Evolutionary conservation across 2,113 vertebrate species (phyloP), one percentile per base, ranked within the genome.

Genomic region (Equus przewalskii): DNA sequence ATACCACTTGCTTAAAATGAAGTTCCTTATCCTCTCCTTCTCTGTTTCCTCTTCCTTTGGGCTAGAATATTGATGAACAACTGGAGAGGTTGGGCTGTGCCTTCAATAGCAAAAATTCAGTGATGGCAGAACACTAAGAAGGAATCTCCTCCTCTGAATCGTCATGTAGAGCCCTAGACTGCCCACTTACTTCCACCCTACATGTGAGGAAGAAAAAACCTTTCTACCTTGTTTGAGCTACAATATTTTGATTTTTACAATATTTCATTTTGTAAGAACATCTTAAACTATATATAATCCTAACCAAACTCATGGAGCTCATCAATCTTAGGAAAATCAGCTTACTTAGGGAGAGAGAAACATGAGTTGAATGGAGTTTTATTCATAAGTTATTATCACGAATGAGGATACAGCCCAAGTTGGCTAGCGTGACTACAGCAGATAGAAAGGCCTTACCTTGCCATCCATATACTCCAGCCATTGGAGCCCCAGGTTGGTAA

Each of bases 401-500:
- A 70, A 7, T 9, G 30, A 76, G 51, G 46, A 67, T 15, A 7
- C 7, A 26, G 26, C 7, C 69, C 4, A 6, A 3, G 10, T 0
- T n/a, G n/a, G 28, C 70, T 9, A 49, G 56, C 19, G 16, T 3
- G 44, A 90, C 46, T 1, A 8, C 46, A 46, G 58, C 54, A 30
- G 21, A 19, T 2, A 3, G 62, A n/a, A 46, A 64, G 73, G 80
- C n/a, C 79, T 98, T 98, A 99, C 99, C 99, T 99, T 99, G 98
- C 99, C 99, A 84, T 99, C 99, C 94, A 98, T 96, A 92, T 99
- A 99, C 95, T 99, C 99, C 97, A 99, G 98, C 99, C 99, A 99
- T 97, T 99, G 99, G 70, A 99, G 98, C 6, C 99, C 99, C 95
- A 99, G 98, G 98, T 99, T 99, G 98, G 99, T 99, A 97, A 99